Evolutionary conservation across 1,140 invertebrate genomes (phyloP).

Genomic region (Contarinia nasturtii): DNA sequence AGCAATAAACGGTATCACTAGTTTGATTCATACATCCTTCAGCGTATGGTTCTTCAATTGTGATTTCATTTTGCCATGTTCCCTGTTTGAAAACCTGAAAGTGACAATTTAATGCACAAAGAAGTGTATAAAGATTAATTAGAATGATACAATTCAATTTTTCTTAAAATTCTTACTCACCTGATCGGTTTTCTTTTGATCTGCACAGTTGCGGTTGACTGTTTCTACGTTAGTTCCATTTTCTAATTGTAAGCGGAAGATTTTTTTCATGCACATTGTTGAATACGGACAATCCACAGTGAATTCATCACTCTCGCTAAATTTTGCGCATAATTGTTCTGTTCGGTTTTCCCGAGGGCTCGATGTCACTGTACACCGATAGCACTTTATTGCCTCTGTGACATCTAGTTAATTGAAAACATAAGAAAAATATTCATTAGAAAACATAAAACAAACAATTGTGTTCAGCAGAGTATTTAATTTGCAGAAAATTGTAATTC

Average conservation of each 20-base stretch:
- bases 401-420: conserved; percentile 5
- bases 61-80: conserved; percentile 35
- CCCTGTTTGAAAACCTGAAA: conserved; percentile 28
- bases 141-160: neutral
- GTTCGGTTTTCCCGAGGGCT: conserved; percentile 28
- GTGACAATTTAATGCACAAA: no score
- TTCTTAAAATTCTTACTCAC: no score
- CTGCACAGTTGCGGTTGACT: conserved; percentile 48
- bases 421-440: no score
- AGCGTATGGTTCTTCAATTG: conserved; percentile 39
- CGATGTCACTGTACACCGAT: conserved; percentile 43
- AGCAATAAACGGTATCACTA: conserved; percentile 40
- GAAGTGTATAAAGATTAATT: no score
- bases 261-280: conserved; percentile 59
- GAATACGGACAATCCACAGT: conserved; percentile 56
- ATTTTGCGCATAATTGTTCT: conserved; percentile 41
- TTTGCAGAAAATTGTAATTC: no score
- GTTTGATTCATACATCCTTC: conserved; percentile 48
- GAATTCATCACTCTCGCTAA: conserved; percentile 42
- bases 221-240: conserved; percentile 40
- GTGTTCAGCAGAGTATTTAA: no score
- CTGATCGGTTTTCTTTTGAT: conserved; percentile 42
- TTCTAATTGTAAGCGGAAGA: conserved; percentile 34
- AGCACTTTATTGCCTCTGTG: conserved; percentile 31
- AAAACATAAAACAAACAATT: no score